A percentile compares a stretch with the other conserved stretches of the same genome.
Conservation (phyloP, 1,140 invertebrate genomes). For the Batillaria attramentaria region DNA sequence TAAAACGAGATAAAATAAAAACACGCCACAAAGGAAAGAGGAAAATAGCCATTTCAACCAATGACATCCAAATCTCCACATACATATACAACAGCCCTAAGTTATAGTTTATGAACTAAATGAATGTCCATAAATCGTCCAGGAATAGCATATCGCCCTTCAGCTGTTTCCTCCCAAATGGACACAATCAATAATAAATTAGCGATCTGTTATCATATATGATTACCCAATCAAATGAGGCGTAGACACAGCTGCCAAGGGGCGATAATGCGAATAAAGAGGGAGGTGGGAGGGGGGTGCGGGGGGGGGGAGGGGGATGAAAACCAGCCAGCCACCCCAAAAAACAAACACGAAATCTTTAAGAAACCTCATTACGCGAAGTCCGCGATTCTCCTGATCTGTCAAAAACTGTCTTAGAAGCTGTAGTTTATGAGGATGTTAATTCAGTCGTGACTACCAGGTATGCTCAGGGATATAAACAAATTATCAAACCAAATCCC, state of each 20-base stretch:
- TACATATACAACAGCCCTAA: too few relatives aligned
- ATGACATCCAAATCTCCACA: too few relatives aligned
- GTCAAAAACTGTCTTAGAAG: too few relatives aligned
- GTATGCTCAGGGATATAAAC: not conserved
- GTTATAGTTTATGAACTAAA: too few relatives aligned
- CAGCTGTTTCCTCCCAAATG: not conserved
- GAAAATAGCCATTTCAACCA: too few relatives aligned
- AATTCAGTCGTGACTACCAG: not conserved
- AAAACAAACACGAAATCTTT: not conserved
- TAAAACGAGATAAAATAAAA: too few relatives aligned
- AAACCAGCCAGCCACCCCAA: not conserved
- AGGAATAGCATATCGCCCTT: not conserved
- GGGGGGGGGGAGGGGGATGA: not conserved
- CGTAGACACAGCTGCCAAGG: too few relatives aligned
- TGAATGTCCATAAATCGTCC: too few relatives aligned
- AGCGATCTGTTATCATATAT: not conserved
- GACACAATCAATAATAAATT: not conserved
- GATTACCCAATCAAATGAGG: too few relatives aligned
- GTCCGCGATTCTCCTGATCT: too few relatives aligned
- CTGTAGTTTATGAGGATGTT: not conserved
- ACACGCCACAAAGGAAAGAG: too few relatives aligned
- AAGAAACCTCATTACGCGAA: too few relatives aligned
- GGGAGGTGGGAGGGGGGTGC: not conserved
- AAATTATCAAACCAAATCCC: not conserved
- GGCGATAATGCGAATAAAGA: not conserved